Base-by-base conservation (phyloP, 1,140 invertebrate species). In the Thrips palmi region DNA sequence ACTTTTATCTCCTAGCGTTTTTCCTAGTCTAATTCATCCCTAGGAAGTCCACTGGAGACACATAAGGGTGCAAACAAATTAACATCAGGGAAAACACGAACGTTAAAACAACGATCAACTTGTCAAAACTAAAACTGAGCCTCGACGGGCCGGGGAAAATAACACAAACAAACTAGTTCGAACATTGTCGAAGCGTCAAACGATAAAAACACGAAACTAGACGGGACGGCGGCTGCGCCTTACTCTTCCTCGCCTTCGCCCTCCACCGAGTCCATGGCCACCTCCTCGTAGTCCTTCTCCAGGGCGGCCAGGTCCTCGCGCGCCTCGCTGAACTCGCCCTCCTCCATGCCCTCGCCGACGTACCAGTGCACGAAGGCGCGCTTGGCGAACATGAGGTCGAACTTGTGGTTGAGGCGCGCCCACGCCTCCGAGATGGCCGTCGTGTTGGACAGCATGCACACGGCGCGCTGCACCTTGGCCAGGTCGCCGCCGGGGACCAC, bases 261-360 rank as follows among this genome's bases (percentile, higher is more conserved):
- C 49, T 76, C 75, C 14, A 71, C 69, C 14, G 74, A 75, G 51
- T 66, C 52, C 44, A 57, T 48, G 30, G 61, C 57, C 37, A 69
- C 63, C 49, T 70, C 67, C 47, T 71, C 67, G 45, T 73, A 72
- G 49, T 71, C 69, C 48, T 67, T 66, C 52, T 71, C 67, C 2
- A 67, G 52, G 33, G 60, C 68, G n/a, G 68, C 68, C 41, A 76
- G 50, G 56, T 77, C 20, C 46, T 75, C 70, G 37, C 73, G 52
- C 7, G 80, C 78, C 46, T 81, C 77, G 8, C 63, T 43, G 46
- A 74, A 71, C 50, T 75, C 71, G 5, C 63, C 66, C 56, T 84
- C 78, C 55, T 84, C 79, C 66, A 84, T 70, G 35, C 80, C 79
- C 64, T 82, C 80, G 4, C 75, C 75, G 7, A 84, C 60, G 49